Base-by-base conservation (phyloP, 2,888 invertebrate genomes). In the Lasioglossum villosulum region DNA sequence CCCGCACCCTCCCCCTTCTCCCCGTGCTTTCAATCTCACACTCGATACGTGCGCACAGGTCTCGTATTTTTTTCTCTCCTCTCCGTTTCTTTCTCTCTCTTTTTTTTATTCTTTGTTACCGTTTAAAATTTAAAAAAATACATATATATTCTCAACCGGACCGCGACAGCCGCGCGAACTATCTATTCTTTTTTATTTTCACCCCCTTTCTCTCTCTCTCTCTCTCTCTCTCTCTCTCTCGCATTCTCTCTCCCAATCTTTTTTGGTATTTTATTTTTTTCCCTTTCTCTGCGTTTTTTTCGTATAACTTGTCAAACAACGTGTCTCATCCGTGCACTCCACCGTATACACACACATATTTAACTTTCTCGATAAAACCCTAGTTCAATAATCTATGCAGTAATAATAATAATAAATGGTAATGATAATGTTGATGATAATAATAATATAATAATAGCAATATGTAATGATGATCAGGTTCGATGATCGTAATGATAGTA, bases 121-220 rank as follows among this genome's bases (percentile, higher is more conserved):
- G 92, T 95, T 70, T 93, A 94, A 95, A 95, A 94, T 95, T 94
- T 95, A 94, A 95, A 95, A 95, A 95, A 95, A 95, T 95, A 95
- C 94, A 95, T 95, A 93, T 94, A 93, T 94, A 94, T 91, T 95
- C 92, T 94, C 93, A 93, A 94, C 93, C 93, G 84, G 85, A 89
- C 88, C 85, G 83, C 90, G 85, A 88, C 72, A 59, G 79, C 73
- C 73, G 90, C 89, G 84, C 92, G 90, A 90, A 84, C 92, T 91
- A 94, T 93, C 93, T 94, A 93, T 92, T 91, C 91, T 92, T 78
- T 78, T 91, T 92, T 78, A 84, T 80, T 70, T 63, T 39, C 70
- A 14, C n/a, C 70, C n/a, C 39, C 39, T 37, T 37, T 70, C 34
- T 34, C 63, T 30, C 63, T 63, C 0, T 63, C 63, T 30, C 6